These are phyloP conservation scores for Rhyzopertha dominica DNA, from an alignment of 1,140 invertebrate species.

Conservation along the genomic window DNA sequence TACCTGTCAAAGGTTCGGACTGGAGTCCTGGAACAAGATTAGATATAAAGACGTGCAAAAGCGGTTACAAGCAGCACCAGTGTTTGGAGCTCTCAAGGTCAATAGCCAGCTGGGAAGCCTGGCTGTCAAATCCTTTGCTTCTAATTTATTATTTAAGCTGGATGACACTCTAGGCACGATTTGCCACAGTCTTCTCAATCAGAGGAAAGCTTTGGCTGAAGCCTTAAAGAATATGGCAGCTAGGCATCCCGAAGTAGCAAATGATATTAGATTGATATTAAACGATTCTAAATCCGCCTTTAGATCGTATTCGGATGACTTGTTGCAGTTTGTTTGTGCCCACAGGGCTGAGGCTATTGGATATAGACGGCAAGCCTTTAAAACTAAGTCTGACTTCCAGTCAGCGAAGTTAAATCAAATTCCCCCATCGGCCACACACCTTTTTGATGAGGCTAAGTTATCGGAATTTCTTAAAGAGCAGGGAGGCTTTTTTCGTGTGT, in stretches of 20 bases:
- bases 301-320: slow-evolving; percentile 11
- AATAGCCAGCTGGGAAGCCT: slow-evolving; percentile 4
- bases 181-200: slow-evolving; percentile 2
- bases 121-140: not conserved
- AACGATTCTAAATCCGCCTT: not conserved
- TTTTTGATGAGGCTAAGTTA: slow-evolving; percentile 4
- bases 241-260: slow-evolving; percentile 11
- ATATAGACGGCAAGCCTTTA: not conserved
- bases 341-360: slow-evolving; percentile 14
- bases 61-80: slow-evolving; percentile 27
- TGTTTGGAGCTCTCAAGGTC: slow-evolving; percentile 19
- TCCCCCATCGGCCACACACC: slow-evolving; percentile 8
- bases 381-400: not conserved
- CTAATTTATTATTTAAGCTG: not conserved
- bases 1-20: slow-evolving; percentile 23
- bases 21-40: slow-evolving; percentile 26
- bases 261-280: slow-evolving; percentile 7
- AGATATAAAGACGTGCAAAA: slow-evolving; percentile 28
- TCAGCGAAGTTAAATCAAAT: not conserved
- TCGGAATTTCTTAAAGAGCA: slow-evolving; percentile 1
- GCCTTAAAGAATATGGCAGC: not conserved
- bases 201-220: slow-evolving; percentile 1
- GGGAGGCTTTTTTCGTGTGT: slow-evolving; percentile 1
- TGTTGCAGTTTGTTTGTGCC: slow-evolving; percentile 16
- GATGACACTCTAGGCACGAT: slow-evolving; percentile 6